These are phyloP conservation scores for Pygoscelis adeliae DNA, from an alignment of 2,113 vertebrate species.

Conservation along the genomic window DNA sequence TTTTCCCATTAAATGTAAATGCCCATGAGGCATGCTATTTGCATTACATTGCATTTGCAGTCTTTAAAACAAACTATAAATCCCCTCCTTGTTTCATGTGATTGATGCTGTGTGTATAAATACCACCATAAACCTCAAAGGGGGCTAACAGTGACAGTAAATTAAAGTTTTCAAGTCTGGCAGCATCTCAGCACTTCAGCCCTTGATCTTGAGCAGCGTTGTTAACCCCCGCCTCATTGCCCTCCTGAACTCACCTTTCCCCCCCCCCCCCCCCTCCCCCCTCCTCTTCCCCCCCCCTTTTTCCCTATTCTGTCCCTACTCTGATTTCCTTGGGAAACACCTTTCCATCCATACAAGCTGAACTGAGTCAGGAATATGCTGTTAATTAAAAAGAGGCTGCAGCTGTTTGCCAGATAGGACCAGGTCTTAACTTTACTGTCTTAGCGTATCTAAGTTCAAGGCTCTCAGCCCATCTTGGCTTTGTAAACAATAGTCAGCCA, in stretches of 20 bases:
- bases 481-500: slow-evolving; percentile 16
- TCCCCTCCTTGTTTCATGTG: slow-evolving; percentile 86
- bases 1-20: slow-evolving; percentile 90
- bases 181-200: slow-evolving; percentile 81
- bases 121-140: slow-evolving; percentile 89
- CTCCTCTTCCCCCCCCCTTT: too few species aligned
- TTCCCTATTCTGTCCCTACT: slow-evolving; percentile 42
- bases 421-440: slow-evolving; percentile 6
- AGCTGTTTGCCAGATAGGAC: slow-evolving; percentile 29
- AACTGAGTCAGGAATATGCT: slow-evolving; percentile 55
- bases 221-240: slow-evolving; percentile 80
- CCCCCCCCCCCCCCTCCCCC: too few species aligned
- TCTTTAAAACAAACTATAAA: slow-evolving; percentile 92
- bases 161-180: slow-evolving; percentile 86
- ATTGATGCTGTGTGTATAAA: slow-evolving; percentile 88
- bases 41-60: slow-evolving; percentile 89
- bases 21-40: slow-evolving; percentile 89
- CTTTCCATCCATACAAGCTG: slow-evolving; percentile 51
- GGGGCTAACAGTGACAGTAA: slow-evolving; percentile 86
- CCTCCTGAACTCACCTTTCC: slow-evolving; percentile 77
- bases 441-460: background rate
- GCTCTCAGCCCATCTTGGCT: background rate
- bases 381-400: slow-evolving; percentile 66
- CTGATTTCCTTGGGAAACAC: slow-evolving; percentile 78
- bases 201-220: slow-evolving; percentile 82